Conservation (phyloP, 2,888 invertebrate species). For the Chorisops tibialis region DNA sequence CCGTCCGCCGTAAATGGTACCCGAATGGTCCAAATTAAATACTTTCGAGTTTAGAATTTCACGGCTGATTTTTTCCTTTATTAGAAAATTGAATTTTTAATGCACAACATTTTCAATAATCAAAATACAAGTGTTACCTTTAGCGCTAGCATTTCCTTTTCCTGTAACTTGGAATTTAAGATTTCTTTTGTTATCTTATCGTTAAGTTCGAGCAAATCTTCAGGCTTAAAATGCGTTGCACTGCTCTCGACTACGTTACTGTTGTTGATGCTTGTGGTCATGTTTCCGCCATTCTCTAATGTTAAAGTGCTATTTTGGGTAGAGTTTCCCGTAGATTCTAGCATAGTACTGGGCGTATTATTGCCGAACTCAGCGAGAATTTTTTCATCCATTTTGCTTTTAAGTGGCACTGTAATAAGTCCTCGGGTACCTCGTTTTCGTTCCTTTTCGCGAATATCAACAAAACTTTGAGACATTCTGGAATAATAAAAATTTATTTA, state of each 20-base stretch:
- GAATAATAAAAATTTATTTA: conserved; percentile 36
- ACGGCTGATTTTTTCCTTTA: conserved; percentile 51
- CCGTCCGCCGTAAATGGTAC: conserved; percentile 40
- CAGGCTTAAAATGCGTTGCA: conserved; percentile 44
- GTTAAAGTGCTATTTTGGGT: conserved; percentile 5
- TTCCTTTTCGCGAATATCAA: conserved; percentile 90
- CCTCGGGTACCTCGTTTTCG: conserved; percentile 78
- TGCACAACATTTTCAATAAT: not conserved
- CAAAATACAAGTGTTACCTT: conserved; percentile 46
- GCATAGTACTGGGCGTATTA: conserved; percentile 30
- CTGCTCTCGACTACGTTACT: conserved; percentile 31
- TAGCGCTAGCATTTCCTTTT: conserved; percentile 50
- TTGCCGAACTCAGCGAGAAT: conserved; percentile 31
- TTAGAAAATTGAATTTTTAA: not conserved
- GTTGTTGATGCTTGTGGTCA: conserved; percentile 25
- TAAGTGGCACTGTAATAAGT: conserved; percentile 45
- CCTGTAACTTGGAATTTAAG: conserved; percentile 51
- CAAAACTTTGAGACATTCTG: conserved; percentile 91
- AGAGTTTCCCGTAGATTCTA: not conserved
- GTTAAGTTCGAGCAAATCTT: conserved; percentile 50
- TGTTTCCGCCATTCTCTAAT: not conserved
- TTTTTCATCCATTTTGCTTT: conserved; percentile 36
- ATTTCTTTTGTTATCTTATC: conserved; percentile 52
- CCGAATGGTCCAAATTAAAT: conserved; percentile 45
- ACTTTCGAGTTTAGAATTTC: conserved; percentile 52